phyloP scores from a whole-genome alignment of 2,797 vertebrate species.

The Limnodromus scolopaceus region DNA sequence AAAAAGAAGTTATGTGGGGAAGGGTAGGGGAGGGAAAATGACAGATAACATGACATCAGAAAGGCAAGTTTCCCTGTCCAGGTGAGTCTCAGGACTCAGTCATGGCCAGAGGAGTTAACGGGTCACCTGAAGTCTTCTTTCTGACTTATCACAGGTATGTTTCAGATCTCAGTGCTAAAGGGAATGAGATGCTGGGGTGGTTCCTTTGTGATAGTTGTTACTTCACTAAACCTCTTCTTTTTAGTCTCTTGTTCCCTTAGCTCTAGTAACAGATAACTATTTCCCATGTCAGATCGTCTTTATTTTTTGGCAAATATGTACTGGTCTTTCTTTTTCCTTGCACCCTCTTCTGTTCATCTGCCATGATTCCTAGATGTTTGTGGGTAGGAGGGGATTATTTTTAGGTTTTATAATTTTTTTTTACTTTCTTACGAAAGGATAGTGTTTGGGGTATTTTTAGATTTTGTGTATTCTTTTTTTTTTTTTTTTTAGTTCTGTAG shows the following conservation, averaged over 20 bases:
- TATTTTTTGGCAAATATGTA: not conserved
- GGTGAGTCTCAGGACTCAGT: not conserved
- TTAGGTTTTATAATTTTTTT: not conserved
- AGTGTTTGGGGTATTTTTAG: not conserved
- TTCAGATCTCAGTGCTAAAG: not conserved
- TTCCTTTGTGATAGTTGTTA: not conserved
- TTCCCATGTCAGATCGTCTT: not conserved
- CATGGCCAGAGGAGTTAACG: not conserved
- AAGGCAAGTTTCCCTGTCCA: not conserved
- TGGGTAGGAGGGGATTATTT: not conserved
- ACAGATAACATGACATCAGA: not conserved
- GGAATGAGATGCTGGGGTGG: not conserved
- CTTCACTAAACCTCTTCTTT: not conserved
- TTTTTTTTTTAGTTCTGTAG: not conserved
- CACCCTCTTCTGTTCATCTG: accelerated
- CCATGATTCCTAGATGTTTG: not conserved
- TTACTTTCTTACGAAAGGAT: accelerated
- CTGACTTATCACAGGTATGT: not conserved
- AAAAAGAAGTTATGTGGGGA: not conserved
- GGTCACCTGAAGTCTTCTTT: not conserved
- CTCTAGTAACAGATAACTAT: not conserved
- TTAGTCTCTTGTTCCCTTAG: not conserved
- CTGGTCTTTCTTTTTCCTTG: not conserved
- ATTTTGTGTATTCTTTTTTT: not conserved
- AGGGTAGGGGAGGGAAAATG: not conserved